Conservation (phyloP, 1,140 invertebrate species). For the Hypothenemus hampei region DNA sequence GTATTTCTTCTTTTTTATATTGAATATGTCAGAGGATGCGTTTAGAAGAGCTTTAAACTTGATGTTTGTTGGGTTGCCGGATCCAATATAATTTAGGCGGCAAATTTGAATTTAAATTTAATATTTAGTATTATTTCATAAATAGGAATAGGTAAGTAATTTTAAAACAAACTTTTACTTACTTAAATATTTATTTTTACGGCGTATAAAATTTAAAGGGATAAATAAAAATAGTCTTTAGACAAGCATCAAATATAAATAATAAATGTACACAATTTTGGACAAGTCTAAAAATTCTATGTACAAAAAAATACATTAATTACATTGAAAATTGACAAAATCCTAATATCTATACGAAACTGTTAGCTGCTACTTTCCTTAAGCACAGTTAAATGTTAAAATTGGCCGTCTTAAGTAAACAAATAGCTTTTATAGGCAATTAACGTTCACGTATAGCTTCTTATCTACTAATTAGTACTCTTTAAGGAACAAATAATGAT, state of each 20-base stretch:
- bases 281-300: slow-evolving; percentile 19
- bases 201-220: slow-evolving; percentile 26
- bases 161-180: not conserved
- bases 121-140: no score
- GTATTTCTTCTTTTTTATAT: no score
- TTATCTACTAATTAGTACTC: not conserved
- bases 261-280: slow-evolving; percentile 15
- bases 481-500: not conserved
- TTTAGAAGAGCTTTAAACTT: no score
- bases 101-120: no score
- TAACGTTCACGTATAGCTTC: not conserved
- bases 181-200: slow-evolving; percentile 24
- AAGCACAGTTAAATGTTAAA: slow-evolving; percentile 4
- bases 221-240: slow-evolving; percentile 32
- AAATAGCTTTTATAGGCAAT: not conserved
- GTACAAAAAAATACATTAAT: slow-evolving; percentile 22
- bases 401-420: not conserved
- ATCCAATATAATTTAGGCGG: no score
- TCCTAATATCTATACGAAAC: slow-evolving; percentile 21
- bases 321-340: slow-evolving; percentile 23
- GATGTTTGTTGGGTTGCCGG: no score
- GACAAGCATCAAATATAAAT: slow-evolving; percentile 25
- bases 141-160: no score
- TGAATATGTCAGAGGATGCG: no score
- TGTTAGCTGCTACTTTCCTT: slow-evolving; percentile 2